Base-by-base conservation (phyloP, 2,113 vertebrate species). In the Tupaia tana region DNA sequence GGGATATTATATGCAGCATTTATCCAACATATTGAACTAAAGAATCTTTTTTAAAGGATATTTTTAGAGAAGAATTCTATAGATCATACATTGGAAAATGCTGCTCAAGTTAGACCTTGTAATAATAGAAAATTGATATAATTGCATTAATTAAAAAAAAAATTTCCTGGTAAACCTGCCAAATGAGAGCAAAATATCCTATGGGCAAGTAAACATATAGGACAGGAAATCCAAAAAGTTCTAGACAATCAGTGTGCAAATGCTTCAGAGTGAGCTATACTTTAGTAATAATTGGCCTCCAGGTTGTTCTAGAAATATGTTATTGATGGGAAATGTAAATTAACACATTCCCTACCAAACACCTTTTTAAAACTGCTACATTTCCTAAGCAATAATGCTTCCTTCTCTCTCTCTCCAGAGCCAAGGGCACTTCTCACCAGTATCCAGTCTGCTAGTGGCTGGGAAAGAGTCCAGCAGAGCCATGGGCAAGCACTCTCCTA, bases 381-480 rank as follows among this genome's bases (percentile, higher is more conserved):
- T 66, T 94, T 93, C 61, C 54, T 52, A 58, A 75, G 64, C 31
- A 90, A 20, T 27, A 77, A 86, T 89, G 54, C 58, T 84, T 66
- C 43, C 59, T 74, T 92, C 63, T 77, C 13, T 75, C 24, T 85
- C 25, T 56, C 73, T 91, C 58, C 61, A 66, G 75, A 94, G 93
- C 61, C 73, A 66, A 70, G 69, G 56, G 75, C 89, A 18, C 18
- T 92, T 77, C 96, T 61, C 14, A 92, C 64, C 83, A 93, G 78
- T 67, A 58, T 61, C 61, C 58, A 81, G 89, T 63, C 77, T 79
- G 71, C 93, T 93, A 13, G 70, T 58, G 34, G 54, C 95, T 92
- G 95, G 92, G 95, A 93, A 90, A 78, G 89, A 18, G 75, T 90
- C 95, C 95, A 96, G 70, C 90, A 92, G 79, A 96, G 92, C 92